Percentiles rank a stretch among this genome's conserved stretches.
Conservation (phyloP, 2,797 vertebrate species). For the Bradypus variegatus region DNA sequence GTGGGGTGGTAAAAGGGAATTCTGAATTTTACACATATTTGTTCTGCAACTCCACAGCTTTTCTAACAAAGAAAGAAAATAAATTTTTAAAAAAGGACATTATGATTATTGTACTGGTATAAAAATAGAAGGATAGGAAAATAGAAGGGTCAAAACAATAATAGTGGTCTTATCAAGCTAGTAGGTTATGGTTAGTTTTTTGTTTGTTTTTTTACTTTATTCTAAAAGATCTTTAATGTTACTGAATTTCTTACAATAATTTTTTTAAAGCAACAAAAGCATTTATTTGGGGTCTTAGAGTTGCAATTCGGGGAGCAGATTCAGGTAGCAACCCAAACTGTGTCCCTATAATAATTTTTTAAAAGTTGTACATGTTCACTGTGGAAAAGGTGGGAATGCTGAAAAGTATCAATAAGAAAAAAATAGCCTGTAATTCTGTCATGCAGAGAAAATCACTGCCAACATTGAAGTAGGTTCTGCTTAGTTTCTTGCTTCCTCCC, state of each 20-base stretch:
- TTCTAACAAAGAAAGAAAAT: too few relatives aligned
- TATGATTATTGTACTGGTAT: background rate
- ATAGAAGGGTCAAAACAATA: background rate
- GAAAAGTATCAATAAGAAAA: slow-evolving; percentile 7
- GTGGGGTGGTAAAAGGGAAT: too few relatives aligned
- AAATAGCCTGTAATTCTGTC: background rate
- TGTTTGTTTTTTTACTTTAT: background rate
- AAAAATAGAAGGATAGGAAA: background rate
- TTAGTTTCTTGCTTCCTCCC: background rate
- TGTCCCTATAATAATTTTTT: background rate
- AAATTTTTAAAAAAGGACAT: background rate
- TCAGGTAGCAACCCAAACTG: too few relatives aligned
- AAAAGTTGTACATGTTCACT: background rate
- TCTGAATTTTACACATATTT: too few relatives aligned
- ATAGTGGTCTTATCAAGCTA: background rate
- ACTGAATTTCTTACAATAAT: background rate
- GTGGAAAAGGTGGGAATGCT: background rate
- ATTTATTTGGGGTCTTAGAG: too few relatives aligned
- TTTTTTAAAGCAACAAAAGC: too few relatives aligned
- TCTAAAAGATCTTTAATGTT: background rate
- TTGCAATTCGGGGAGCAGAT: too few relatives aligned
- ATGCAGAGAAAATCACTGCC: background rate
- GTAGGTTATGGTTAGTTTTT: background rate
- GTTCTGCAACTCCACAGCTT: too few relatives aligned
- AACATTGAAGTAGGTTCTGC: background rate